Evolutionary conservation across 2,797 vertebrate species (phyloP), one percentile per base, ranked within the genome.

Genomic region (Alcedo quadribrachys): DNA sequence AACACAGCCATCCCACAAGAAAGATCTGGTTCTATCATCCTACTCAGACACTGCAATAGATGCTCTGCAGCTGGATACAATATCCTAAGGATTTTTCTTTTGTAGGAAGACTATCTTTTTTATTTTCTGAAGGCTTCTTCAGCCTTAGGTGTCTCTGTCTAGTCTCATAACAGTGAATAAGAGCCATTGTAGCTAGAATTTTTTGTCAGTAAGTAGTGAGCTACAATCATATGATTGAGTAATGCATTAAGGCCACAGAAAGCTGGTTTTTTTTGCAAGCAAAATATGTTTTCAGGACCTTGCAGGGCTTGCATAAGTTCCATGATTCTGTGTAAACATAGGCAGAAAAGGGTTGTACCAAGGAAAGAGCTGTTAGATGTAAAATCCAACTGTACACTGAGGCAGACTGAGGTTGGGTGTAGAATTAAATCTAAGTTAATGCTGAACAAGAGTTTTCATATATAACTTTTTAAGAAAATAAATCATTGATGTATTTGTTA

Each of bases 261-360:
- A 28, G 25, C 15, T 5, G 3, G 0, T 1, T 37, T 66, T 33
- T 45, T 69, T 70, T 27, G 12, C 11, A n/a, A 69, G 13, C 9
- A 50, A 6, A 30, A 35, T 12, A 45, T 53, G 11, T 57, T 55
- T 24, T 30, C 15, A 28, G 7, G 7, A 53, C 67, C 32, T 62
- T 85, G 77, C 24, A 28, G 32, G 60, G 7, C 6, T 85, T 21
- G 5, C 16, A 65, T 22, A 35, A 74, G 43, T 32, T 58, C 30
- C 32, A 22, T 30, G 37, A 9, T 61, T 71, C 21, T 62, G 42
- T 87, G 18, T 37, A 17, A 57, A n/a, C 83, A 6, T 21, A 16
- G 53, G 24, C 6, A 83, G 40, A 25, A 75, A 53, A 61, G 5
- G 4, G 2, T 18, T 84, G 9, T 45, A 42, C 10, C 9, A 48